Evolutionary conservation across 2,888 invertebrate genomes (phyloP), one percentile per base, ranked within the genome.

Genomic region (Acanthoscelides obtectus): DNA sequence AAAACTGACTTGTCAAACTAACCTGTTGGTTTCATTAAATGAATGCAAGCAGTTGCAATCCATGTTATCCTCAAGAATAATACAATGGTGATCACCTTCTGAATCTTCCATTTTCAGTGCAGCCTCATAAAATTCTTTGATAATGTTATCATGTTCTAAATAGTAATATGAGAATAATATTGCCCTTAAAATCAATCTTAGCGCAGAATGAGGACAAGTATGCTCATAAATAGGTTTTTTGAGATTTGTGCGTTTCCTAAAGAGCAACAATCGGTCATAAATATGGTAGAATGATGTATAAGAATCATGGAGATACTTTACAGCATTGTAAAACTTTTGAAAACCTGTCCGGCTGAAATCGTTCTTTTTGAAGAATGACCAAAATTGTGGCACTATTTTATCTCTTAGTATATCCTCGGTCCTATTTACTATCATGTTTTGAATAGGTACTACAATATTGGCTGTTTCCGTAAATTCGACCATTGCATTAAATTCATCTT

Each of bases 11-110:
- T n/a, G n/a, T n/a, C n/a, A n/a, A n/a, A 74, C 79, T 81, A 90
- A 92, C 84, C 89, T 88, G 82, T 96, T 96, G 2, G 93, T 92
- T 77, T 92, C 91, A 83, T 92, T 90, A 83, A 95, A 95, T 71
- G 91, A 89, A 79, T 90, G 88, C 3, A 92, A 89, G 76, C 85
- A 85, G 69, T 75, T 77, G 81, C 93, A 93, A 71, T 85, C 84
- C 17, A 87, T 87, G 19, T 86, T 79, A 72, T 92, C 92, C 81
- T 90, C 89, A 76, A 88, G 88, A 0, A 94, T 93, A 20, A 88
- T 87, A 83, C 96, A 96, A 72, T 89, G 88, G 0, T 89, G 86
- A 77, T 87, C 87, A 66, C 69, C 74, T 19, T 22, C 71, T 71
- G 66, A 66, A 74, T 84, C 83, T 72, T 84, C 81, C 75, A 83